A percentile compares a stretch with the other conserved stretches of the same genome.
Conservation (phyloP, 2,888 invertebrate species). For the Myopa tessellatipennis region DNA sequence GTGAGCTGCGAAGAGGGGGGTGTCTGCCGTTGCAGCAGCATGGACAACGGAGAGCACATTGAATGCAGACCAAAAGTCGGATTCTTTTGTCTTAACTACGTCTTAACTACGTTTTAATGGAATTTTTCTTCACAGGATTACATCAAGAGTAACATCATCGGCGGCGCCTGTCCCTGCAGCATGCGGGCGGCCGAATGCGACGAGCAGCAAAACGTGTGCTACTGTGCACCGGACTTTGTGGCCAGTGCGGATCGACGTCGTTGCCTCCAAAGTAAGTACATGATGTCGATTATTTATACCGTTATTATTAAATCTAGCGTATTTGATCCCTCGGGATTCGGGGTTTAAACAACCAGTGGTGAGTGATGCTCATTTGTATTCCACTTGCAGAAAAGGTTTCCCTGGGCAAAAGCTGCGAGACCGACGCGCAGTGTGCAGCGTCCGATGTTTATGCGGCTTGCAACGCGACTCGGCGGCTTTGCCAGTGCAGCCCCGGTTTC, state of each 20-base stretch:
- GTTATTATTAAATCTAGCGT: background rate
- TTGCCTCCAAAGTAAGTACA: slow-evolving; percentile 56
- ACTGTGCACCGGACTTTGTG: slow-evolving; percentile 52
- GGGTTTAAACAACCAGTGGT: background rate
- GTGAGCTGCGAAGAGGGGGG: slow-evolving; percentile 51
- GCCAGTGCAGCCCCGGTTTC: slow-evolving; percentile 57
- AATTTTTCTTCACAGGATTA: slow-evolving; percentile 43
- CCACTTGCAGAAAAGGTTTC: slow-evolving; percentile 50
- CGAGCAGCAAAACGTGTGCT: slow-evolving; percentile 53
- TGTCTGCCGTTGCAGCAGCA: slow-evolving; percentile 53
- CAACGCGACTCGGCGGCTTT: slow-evolving; percentile 46
- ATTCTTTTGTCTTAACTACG: background rate
- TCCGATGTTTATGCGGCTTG: slow-evolving; percentile 57
- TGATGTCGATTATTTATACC: slow-evolving; percentile 25
- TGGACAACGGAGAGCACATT: slow-evolving; percentile 43
- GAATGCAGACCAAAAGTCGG: slow-evolving; percentile 56
- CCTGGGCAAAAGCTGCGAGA: slow-evolving; percentile 56
- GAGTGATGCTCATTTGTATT: slow-evolving; percentile 16
- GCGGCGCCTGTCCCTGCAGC: slow-evolving; percentile 61
- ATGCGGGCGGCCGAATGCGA: slow-evolving; percentile 57
- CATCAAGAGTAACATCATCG: slow-evolving; percentile 60
- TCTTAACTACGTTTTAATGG: slow-evolving; percentile 1
- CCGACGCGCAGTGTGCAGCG: slow-evolving; percentile 56
- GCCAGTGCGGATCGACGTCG: slow-evolving; percentile 61
- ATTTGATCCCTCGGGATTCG: background rate